phyloP scores from a whole-genome alignment of 2,888 invertebrate genomes.

The Thera obeliscata region DNA sequence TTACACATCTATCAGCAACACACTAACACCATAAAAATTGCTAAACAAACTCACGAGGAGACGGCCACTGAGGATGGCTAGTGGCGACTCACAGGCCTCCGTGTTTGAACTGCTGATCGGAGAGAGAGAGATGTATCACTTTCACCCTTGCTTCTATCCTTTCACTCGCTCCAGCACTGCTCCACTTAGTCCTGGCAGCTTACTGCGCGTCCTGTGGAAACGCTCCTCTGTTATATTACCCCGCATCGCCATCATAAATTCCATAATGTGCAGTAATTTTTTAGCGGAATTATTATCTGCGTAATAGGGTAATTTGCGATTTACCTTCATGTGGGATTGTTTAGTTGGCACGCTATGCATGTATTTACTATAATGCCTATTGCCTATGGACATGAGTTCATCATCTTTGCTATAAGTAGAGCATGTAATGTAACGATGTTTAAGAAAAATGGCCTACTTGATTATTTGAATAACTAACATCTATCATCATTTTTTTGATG shows the following conservation, averaged over 20 bases:
- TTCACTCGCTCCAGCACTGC: slow-evolving; percentile 44
- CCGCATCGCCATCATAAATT: slow-evolving; percentile 64
- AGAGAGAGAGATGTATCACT: slow-evolving; percentile 70
- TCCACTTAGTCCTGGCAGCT: slow-evolving; percentile 71
- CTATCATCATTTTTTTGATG: too few relatives aligned
- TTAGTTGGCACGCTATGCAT: slow-evolving; percentile 32
- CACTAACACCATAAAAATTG: slow-evolving; percentile 26
- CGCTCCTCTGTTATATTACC: slow-evolving; percentile 66
- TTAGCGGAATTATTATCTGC: slow-evolving; percentile 63
- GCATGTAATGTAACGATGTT: too few relatives aligned
- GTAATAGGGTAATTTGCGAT: slow-evolving; percentile 69
- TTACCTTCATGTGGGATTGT: slow-evolving; percentile 72
- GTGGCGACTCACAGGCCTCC: slow-evolving; percentile 31
- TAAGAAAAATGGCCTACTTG: not conserved
- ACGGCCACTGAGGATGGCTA: slow-evolving; percentile 32
- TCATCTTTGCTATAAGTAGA: not conserved
- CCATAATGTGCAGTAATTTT: slow-evolving; percentile 62
- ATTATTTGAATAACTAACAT: not conserved
- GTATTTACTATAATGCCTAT: slow-evolving; percentile 42
- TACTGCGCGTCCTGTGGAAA: slow-evolving; percentile 59
- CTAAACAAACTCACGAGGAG: slow-evolving; percentile 39
- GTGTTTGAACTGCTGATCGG: slow-evolving; percentile 36
- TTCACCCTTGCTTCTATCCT: slow-evolving; percentile 59
- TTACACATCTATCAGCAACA: slow-evolving; percentile 8
- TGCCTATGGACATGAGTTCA: not conserved